Base-by-base conservation (phyloP, 2,113 vertebrate genomes). In the Mormoops blainvillei region DNA sequence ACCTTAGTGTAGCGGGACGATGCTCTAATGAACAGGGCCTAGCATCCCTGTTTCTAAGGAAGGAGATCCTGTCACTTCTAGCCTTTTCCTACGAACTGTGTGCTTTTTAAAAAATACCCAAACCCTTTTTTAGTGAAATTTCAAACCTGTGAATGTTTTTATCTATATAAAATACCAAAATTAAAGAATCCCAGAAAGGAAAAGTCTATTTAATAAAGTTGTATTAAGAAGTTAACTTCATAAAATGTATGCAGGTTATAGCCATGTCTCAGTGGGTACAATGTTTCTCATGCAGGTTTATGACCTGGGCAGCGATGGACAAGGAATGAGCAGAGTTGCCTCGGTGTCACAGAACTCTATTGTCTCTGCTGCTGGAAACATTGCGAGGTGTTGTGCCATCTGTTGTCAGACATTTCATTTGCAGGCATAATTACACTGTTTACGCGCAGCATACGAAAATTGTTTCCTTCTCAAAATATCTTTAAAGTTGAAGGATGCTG, bases 291-390 rank as follows among this genome's bases (percentile, higher is more conserved):
- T 97, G 22, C 97, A 99, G 99, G 99, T 99, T 95, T 99, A 99
- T 68, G 99, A 99, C 97, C 98, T 99, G 92, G 99, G 99, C 5
- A 96, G 98, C 19, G 99, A 99, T 93, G 99, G 99, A 24, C 99
- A 99, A 82, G 99, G 99, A 58, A 99, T 99, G 99, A 99, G 99
- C 85, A 99, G 99, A 36, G 99, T 99, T 96, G 99, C 99, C n/a
- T 99, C 99, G 76, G 99, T 99, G 97, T 99, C 99, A 5, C 99
- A 99, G 98, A 99, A 98, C 96, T 98, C 99, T n/a, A 98, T 99
- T 4, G 99, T 99, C 80, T 98, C 98, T 54, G 99, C 99, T 81
- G 99, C 99, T 91, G 99, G 99, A 87, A 99, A 99, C 97, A 99
- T 99, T 95, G 99, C 99, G 90, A 99, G 99, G 99, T 99, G 94